Evolutionary conservation across 92 coral and sea anemone genomes (phyloP), one percentile per base, ranked within the genome.

Genomic region (Heliopora coerulea): DNA sequence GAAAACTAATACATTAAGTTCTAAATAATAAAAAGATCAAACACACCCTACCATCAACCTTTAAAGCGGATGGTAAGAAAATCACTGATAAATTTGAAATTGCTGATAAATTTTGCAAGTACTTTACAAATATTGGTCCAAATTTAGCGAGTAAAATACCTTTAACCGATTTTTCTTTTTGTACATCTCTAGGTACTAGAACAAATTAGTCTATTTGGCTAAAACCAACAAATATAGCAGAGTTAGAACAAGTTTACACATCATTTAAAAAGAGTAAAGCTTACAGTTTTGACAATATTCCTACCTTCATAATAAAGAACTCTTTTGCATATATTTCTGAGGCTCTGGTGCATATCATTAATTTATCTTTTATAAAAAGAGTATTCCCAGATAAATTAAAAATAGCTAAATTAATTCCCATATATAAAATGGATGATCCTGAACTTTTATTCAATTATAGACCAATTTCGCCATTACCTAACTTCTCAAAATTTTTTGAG

Each of bases 271-370:
- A 5, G 3, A 30, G 59, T 24, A 39, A 49, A 68, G 75, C 75
- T 44, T 27, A 59, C 25, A 59, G 75, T 30, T 68, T 24, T 57
- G 75, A 68, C 59, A 68, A 68, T 49, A 68, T 68, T 68, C 48
- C 48, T 68, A 68, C 35, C 10, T 18, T 21, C n/a, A 23, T 61
- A 23, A 41, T 61, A 6, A 28, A 61, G 10, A 8, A 29, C 17
- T 19, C 39, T 35, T 61, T 61, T 41, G 39, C 23, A 10, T 41
- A 1, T 29, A 60, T 60, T 12, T 60, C n/a, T n/a, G n/a, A n/a
- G n/a, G n/a, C n/a, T n/a, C n/a, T n/a, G n/a, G n/a, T n/a, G n/a
- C n/a, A n/a, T n/a, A n/a, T n/a, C n/a, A n/a, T n/a, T n/a, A n/a
- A n/a, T n/a, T n/a, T n/a, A n/a, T n/a, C n/a, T n/a, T n/a, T n/a